phyloP scores from a whole-genome alignment of 2,888 invertebrate genomes.

The Leucozona laternaria region DNA sequence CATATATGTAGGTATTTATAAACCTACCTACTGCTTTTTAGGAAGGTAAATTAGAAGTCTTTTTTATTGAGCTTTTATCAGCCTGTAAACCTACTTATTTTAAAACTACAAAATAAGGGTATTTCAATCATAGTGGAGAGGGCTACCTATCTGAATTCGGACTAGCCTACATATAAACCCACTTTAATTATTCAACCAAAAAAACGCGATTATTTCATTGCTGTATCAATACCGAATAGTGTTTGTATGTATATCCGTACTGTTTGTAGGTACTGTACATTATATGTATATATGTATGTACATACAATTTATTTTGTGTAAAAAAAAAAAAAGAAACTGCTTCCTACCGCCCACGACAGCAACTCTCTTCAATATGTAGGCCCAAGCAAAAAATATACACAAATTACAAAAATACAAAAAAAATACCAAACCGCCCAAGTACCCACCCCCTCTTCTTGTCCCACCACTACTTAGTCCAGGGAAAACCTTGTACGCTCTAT shows the following conservation, averaged over 20 bases:
- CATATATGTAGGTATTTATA: too few species aligned
- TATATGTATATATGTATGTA: not conserved
- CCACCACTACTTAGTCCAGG: conserved; percentile 11
- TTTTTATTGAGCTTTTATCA: not conserved
- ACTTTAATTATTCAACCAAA: conserved; percentile 22
- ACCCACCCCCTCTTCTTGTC: conserved; percentile 24
- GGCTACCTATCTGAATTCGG: not conserved
- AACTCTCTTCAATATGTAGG: conserved; percentile 41
- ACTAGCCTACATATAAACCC: not conserved
- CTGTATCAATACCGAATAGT: conserved; percentile 11
- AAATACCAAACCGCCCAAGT: conserved; percentile 36
- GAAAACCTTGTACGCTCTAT: conserved; percentile 28
- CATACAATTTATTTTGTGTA: conserved; percentile 23
- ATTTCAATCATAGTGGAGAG: not conserved
- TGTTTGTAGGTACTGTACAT: too few species aligned
- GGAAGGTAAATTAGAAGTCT: too few species aligned
- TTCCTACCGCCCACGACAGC: conserved; percentile 39
- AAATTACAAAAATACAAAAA: conserved; percentile 34
- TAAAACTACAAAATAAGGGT: not conserved
- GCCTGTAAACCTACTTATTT: not conserved
- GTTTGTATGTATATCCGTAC: not conserved
- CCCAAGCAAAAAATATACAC: conserved; percentile 35
- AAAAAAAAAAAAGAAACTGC: conserved; percentile 7
- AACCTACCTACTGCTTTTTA: too few species aligned
- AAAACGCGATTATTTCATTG: conserved; percentile 18